Evolutionary conservation across 2,888 invertebrate species (phyloP).

Genomic region (Eristalis pertinax): DNA sequence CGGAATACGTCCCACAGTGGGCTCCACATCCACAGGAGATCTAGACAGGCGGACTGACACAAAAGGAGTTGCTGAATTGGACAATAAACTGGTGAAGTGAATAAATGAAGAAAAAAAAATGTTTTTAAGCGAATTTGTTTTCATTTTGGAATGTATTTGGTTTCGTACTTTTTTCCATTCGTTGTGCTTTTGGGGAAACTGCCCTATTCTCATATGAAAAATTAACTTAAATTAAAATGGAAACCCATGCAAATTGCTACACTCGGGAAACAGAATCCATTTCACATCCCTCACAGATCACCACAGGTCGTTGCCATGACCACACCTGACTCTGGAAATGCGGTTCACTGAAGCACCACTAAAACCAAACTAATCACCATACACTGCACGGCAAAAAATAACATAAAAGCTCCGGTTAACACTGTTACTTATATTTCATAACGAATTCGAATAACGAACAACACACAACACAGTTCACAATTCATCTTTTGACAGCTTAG

Average conservation of each 20-base stretch:
- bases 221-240: too few relatives aligned
- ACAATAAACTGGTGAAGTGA: conserved; percentile 5
- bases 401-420: not conserved
- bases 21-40: conserved; percentile 28
- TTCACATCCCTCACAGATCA: too few relatives aligned
- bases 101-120: conserved; percentile 26
- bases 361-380: too few relatives aligned
- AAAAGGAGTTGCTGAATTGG: not conserved
- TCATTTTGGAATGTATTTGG: not conserved
- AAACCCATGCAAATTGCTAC: too few relatives aligned
- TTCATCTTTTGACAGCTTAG: conserved; percentile 9
- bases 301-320: too few relatives aligned
- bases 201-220: too few relatives aligned
- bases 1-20: conserved; percentile 54
- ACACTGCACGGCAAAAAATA: not conserved
- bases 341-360: too few relatives aligned
- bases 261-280: too few relatives aligned
- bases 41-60: conserved; percentile 12
- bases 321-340: too few relatives aligned
- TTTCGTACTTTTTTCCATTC: too few relatives aligned
- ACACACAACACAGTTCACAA: not conserved
- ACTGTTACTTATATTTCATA: not conserved
- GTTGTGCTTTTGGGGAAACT: too few relatives aligned
- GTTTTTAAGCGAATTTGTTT: not conserved
- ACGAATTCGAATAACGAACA: not conserved